Percentiles rank a stretch among this genome's conserved stretches.
phyloP scores from a whole-genome alignment of 2,888 invertebrate species.

The Lepetodrilus schrolli region DNA sequence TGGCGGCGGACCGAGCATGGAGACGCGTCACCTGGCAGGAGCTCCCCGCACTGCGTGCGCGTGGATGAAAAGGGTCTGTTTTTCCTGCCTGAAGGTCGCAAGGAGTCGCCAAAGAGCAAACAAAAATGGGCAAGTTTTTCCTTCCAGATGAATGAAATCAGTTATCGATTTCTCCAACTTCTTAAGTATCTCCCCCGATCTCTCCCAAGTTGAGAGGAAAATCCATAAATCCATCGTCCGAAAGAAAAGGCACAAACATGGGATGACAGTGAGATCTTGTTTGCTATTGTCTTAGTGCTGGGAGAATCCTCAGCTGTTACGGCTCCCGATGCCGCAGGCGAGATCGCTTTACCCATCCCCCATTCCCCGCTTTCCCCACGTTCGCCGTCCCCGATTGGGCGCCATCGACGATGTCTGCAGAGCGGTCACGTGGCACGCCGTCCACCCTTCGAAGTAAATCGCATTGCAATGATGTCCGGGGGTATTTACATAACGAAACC shows the following conservation, averaged over 20 bases:
- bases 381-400: neutral
- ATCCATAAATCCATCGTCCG: conserved; percentile 41
- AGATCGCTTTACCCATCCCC: neutral
- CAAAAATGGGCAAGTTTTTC: conserved; percentile 31
- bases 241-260: conserved; percentile 39
- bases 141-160: conserved; percentile 33
- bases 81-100: conserved; percentile 34
- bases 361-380: neutral
- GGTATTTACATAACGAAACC: conserved; percentile 17
- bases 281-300: conserved; percentile 42
- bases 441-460: conserved; percentile 2
- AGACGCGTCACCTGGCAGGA: conserved; percentile 38
- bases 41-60: conserved; percentile 7
- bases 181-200: conserved; percentile 29
- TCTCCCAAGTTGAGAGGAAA: conserved; percentile 33
- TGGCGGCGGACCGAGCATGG: conserved; percentile 4
- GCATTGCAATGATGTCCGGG: neutral
- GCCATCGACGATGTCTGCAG: too few species aligned
- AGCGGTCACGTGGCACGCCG: neutral
- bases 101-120: conserved; percentile 36
- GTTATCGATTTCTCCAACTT: conserved; percentile 35
- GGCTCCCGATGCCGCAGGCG: neutral
- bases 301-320: conserved; percentile 37
- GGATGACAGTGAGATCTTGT: conserved; percentile 29
- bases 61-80: conserved; percentile 30